Base-by-base conservation (phyloP, 2,113 vertebrate genomes). In the Deroptyus accipitrinus region DNA sequence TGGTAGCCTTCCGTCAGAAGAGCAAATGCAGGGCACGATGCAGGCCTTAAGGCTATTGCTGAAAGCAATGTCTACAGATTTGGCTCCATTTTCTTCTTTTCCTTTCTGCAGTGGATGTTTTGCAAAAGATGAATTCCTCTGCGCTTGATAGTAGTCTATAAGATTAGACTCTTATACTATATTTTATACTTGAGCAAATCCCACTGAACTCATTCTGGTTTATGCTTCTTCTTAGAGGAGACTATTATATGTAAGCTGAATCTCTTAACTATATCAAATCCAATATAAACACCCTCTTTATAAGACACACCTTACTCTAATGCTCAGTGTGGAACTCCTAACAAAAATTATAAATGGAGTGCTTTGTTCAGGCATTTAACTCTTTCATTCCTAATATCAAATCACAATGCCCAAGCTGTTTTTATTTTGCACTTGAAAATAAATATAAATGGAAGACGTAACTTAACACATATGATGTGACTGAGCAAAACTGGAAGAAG, bases 211-310 rank as follows among this genome's bases (percentile, higher is more conserved):
- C 95, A 88, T 97, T 95, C 84, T 88, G n/a, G 41, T 95, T 97
- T 96, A 94, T 96, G 74, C 80, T 97, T 14, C 76, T 92, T 97
- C 72, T 96, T 95, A 93, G 79, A 78, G 73, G 42, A 97, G 80
- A 92, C 67, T 92, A 79, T 97, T 95, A 92, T 68, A 95, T 92
- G 55, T 93, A 96, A 97, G 33, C 44, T 95, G 77, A 96, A 97
- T 97, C 54, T 94, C 82, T 95, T 97, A 93, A 97, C 52, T 97
- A 97, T 90, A 95, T 96, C 84, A 97, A 96, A 88, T 97, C 78
- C 86, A 97, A 97, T 96, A 96, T 97, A 95, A 97, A 98, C 88
- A 93, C 92, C 68, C 92, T 90, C 83, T 97, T 97, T 96, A 96
- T 91, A 95, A 95, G 86, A 97, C 97, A 91, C 81, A 96, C 90